A percentile compares a stretch with the other conserved stretches of the same genome.
phyloP scores from a whole-genome alignment of 1,140 invertebrate species.

The Matsumurasca onukii region DNA sequence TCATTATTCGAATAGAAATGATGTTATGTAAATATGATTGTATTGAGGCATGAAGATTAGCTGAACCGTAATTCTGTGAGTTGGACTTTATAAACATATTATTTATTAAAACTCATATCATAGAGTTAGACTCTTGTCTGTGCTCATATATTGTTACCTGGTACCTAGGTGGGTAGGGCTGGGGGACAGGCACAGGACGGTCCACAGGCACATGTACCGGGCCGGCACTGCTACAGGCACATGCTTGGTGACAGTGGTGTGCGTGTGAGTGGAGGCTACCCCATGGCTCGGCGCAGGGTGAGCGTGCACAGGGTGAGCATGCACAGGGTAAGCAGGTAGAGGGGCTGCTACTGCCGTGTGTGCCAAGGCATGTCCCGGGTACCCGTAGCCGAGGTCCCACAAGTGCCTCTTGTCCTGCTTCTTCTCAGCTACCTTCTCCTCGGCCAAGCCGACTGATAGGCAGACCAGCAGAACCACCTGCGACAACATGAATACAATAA shows the following conservation, averaged over 20 bases:
- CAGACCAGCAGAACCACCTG: slow-evolving; percentile 6
- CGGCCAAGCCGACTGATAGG: slow-evolving; percentile 12
- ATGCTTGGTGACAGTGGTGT: slow-evolving; percentile 11
- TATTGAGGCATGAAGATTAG: too few relatives aligned
- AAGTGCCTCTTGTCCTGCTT: slow-evolving; percentile 26
- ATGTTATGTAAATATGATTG: too few relatives aligned
- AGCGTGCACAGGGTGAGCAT: neutral
- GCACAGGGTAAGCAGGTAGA: neutral
- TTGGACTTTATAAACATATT: too few relatives aligned
- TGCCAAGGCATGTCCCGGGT: neutral
- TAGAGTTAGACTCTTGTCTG: too few relatives aligned
- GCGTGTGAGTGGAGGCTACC: slow-evolving; percentile 5
- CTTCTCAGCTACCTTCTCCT: slow-evolving; percentile 22
- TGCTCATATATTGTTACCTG: too few relatives aligned
- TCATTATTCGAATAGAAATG: too few relatives aligned
- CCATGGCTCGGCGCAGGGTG: neutral
- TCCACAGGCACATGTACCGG: too few relatives aligned
- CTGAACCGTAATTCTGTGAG: too few relatives aligned
- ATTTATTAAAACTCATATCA: too few relatives aligned
- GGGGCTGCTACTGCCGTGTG: slow-evolving; percentile 9
- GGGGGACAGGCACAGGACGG: too few relatives aligned
- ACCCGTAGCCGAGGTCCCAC: slow-evolving; percentile 20
- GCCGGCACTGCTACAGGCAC: slow-evolving; percentile 16
- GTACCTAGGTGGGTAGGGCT: too few relatives aligned
- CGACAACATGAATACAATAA: too few relatives aligned